Conservation (phyloP, 2,113 vertebrate genomes). For the Chinchilla lanigera region DNA sequence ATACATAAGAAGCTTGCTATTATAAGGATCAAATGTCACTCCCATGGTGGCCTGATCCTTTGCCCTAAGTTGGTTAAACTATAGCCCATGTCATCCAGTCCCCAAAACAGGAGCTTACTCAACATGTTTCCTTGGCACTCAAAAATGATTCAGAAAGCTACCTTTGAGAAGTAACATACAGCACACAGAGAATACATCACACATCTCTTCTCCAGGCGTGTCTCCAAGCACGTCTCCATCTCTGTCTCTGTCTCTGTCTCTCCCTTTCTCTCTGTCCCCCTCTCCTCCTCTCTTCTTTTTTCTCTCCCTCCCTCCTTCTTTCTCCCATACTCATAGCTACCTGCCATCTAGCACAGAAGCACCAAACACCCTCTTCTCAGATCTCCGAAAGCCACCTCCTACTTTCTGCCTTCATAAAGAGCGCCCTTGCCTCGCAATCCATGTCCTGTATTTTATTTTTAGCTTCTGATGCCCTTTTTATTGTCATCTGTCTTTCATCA, state of each 20-base stretch:
- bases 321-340: background rate
- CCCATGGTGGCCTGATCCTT: background rate
- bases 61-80: background rate
- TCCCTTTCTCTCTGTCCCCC: fast-evolving
- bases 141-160: background rate
- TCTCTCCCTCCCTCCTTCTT: too few species aligned
- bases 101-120: background rate
- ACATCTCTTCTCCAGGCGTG: background rate
- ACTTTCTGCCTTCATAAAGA: constrained; percentile 44
- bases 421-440: constrained; percentile 58
- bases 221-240: background rate
- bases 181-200: background rate
- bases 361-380: background rate
- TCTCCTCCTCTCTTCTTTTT: background rate
- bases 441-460: constrained; percentile 37
- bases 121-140: background rate
- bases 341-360: background rate
- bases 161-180: background rate
- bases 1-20: background rate
- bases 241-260: background rate
- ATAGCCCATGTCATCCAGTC: background rate
- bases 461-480: constrained; percentile 75
- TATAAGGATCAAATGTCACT: background rate
- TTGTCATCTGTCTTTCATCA: constrained; percentile 86
- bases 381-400: background rate